phyloP scores from a whole-genome alignment of 2,113 vertebrate genomes.

The Athene noctua region DNA sequence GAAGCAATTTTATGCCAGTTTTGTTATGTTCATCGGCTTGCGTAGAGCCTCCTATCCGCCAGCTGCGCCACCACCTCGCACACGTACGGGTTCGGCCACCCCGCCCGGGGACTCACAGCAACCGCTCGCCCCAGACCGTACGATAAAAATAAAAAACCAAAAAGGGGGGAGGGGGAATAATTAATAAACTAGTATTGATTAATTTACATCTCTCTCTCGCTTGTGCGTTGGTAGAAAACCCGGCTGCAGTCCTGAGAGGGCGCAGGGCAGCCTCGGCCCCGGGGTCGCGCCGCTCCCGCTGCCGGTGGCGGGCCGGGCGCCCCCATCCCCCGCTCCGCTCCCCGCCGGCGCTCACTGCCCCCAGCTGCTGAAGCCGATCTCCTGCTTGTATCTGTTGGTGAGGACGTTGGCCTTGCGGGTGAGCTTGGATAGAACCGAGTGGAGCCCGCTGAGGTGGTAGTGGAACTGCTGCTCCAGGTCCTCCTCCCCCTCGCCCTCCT shows the following conservation, averaged over 20 bases:
- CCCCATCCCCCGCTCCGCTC: background rate
- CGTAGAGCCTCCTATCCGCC: constrained; percentile 52
- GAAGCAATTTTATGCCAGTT: constrained; percentile 60
- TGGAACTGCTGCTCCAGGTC: constrained; percentile 93
- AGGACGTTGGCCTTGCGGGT: constrained; percentile 91
- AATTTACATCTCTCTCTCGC: constrained; percentile 66
- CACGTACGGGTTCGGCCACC: background rate
- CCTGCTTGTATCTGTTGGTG: constrained; percentile 95
- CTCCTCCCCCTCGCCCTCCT: constrained; percentile 78
- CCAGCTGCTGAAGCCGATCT: constrained; percentile 89
- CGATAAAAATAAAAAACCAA: background rate
- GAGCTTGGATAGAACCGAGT: constrained; percentile 91
- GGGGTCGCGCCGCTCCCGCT: background rate
- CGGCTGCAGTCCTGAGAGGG: constrained; percentile 46
- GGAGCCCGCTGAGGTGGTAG: constrained; percentile 91
- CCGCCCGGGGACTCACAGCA: background rate
- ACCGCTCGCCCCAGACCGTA: constrained; percentile 38
- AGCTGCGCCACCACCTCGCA: constrained; percentile 39
- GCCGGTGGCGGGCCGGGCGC: background rate
- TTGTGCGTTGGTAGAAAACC: constrained; percentile 73
- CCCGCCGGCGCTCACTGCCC: constrained; percentile 76
- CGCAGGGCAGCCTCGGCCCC: background rate
- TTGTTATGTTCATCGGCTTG: constrained; percentile 64
- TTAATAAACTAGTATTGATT: constrained; percentile 73
- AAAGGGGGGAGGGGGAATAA: background rate